Percentiles rank a stretch among this genome's conserved stretches.
These are phyloP conservation scores for Clepsis dumicolana DNA, from an alignment of 2,888 invertebrate species.

Conservation along the genomic window DNA sequence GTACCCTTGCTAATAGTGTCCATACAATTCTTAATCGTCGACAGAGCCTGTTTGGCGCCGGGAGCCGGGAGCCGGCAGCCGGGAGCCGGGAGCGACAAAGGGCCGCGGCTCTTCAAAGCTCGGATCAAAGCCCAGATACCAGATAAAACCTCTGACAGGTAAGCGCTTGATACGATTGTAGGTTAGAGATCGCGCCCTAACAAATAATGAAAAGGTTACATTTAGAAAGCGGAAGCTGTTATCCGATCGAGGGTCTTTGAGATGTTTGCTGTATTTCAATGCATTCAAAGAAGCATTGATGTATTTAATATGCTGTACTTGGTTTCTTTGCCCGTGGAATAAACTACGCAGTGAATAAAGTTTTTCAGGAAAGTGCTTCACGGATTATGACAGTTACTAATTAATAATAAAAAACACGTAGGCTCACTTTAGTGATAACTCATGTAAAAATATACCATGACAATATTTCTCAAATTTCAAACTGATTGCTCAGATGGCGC, in stretches of 20 bases:
- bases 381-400: no score
- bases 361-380: no score
- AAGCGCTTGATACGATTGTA: slow-evolving; percentile 78
- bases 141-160: slow-evolving; percentile 69
- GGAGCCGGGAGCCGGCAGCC: no score
- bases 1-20: slow-evolving; percentile 52
- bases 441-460: no score
- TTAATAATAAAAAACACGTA: no score
- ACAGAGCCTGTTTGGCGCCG: slow-evolving; percentile 58
- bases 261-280: slow-evolving; percentile 25
- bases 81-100: slow-evolving; percentile 65
- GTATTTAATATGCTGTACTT: not conserved
- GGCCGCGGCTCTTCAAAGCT: slow-evolving; percentile 70
- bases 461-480: no score
- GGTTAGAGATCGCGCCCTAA: slow-evolving; percentile 64
- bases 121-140: slow-evolving; percentile 67
- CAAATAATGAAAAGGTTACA: slow-evolving; percentile 64
- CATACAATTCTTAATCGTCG: slow-evolving; percentile 66
- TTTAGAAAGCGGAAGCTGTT: slow-evolving; percentile 40
- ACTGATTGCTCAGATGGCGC: no score
- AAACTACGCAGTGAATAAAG: no score
- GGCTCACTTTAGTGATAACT: no score
- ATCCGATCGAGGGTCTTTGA: slow-evolving; percentile 37
- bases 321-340: not conserved
- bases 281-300: slow-evolving; percentile 17